Evolutionary conservation across 2,113 vertebrate species (phyloP), one percentile per base, ranked within the genome.

Genomic region (Corydoras maculifer): DNA sequence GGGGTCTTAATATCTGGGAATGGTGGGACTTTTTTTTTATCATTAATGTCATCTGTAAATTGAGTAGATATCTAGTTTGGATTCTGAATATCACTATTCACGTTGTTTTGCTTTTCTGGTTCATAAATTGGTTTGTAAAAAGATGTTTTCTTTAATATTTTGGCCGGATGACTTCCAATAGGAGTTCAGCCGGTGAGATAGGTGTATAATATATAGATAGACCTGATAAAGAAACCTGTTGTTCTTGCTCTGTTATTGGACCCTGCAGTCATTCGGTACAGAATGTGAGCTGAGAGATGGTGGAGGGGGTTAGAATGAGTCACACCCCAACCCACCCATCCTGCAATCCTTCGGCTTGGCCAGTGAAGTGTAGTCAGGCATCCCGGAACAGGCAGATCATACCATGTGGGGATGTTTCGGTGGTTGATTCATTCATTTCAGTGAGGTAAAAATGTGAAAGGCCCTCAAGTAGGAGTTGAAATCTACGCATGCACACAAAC

Each of bases 351-450:
- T 68, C 50, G 66, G 62, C 43, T 14, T 55, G 49, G 13, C 11
- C 61, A 67, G 50, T 43, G 48, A 61, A 67, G 65, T 54, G 49
- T 0, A 70, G 29, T 67, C 54, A 73, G 50, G 59, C 53, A 65
- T 35, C 65, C 57, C 61, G 58, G 13, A 69, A 62, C 55, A 32
- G 58, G 57, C 65, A 62, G 51, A 69, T 9, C 8, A 29, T 55
- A 68, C 9, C 7, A 66, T 60, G 15, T 25, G 48, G 72, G 65
- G 31, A 55, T 14, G 8, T 5, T 68, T 62, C 35, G 58, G n/a
- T 58, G 63, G 61, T 54, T 72, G 78, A 75, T 51, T 77, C 65
- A 75, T 8, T 74, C 60, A 65, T 77, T 75, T 72, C 54, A 61
- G 13, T 32, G 62, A 30, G 51, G 43, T 76, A 54, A 77, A 72